Evolutionary conservation across 2,888 invertebrate genomes (phyloP), one percentile per base, ranked within the genome.

Genomic region (Rhingia campestris): DNA sequence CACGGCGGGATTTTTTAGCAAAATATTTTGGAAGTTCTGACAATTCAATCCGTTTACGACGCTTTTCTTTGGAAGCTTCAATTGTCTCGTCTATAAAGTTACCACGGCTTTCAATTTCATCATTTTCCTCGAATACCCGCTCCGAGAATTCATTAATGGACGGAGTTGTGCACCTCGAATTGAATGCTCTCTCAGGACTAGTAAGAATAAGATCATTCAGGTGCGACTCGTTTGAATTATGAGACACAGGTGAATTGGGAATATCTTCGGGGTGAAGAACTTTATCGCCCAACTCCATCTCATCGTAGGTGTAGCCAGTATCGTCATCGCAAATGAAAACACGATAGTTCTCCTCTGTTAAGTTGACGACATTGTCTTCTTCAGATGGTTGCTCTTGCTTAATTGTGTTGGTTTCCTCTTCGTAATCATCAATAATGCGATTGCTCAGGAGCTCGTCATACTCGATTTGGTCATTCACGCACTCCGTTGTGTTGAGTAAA

Each of bases 171-270:
- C 74, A 79, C 6, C 14, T 35, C 7, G 73, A 51, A 69, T 67
- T 79, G 10, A 82, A 63, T 12, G 32, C 43, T 0, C 37, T 51
- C 0, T 35, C 67, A 4, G 82, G 82, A 33, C 82, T 79, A n/a
- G 73, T 79, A 3, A 82, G 35, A 4, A 82, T 82, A 14, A 79
- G 63, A 58, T 82, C 73, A 49, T 82, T 82, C 30, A 82, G 79
- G 10, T 73, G 79, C 12, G 73, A 77, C 7, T 67, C 82, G 10
- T 73, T 63, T 32, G 79, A 41, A n/a, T 69, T 73, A 32, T 32
- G 56, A 0, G 79, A 30, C 4, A 33, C 37, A 12, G 51, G 58
- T 1, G 79, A 53, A 14, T 61, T 37, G 2, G 75, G 59, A 2
- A 67, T 61, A 43, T 47, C 45, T 0, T 49, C 61, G 7, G 43